Evolutionary conservation across 2,888 invertebrate species (phyloP).

Genomic region (Papilio protenor): DNA sequence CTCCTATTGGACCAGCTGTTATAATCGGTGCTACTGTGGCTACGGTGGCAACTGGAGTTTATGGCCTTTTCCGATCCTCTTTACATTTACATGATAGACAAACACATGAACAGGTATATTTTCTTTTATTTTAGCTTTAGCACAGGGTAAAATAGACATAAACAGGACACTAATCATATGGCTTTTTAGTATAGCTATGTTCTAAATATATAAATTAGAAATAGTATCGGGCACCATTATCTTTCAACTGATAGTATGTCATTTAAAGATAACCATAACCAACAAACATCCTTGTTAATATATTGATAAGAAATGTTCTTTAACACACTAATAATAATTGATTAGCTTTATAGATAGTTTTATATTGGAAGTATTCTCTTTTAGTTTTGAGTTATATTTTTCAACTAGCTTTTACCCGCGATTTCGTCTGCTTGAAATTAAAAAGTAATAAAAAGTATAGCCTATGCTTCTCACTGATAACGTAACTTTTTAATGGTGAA

Average conservation of each 20-base stretch:
- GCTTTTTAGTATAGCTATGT: not conserved
- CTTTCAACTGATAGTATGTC: slow-evolving; percentile 2
- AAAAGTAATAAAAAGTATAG: too few relatives aligned
- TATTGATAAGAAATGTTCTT: not conserved
- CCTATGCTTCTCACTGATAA: too few relatives aligned
- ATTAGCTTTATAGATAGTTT: not conserved
- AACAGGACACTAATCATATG: not conserved
- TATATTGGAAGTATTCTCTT: not conserved
- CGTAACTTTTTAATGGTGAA: too few relatives aligned
- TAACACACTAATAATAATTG: not conserved
- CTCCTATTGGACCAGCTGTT: slow-evolving; percentile 79
- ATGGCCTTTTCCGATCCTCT: slow-evolving; percentile 80
- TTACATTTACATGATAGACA: slow-evolving; percentile 77
- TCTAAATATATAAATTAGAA: not conserved
- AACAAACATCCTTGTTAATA: not conserved
- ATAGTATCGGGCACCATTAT: not conserved
- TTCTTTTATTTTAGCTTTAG: not conserved
- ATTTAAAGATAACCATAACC: not conserved
- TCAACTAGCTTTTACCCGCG: too few relatives aligned
- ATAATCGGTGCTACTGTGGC: slow-evolving; percentile 77
- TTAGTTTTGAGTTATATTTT: too few relatives aligned
- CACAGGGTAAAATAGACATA: not conserved
- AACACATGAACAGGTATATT: slow-evolving; percentile 78
- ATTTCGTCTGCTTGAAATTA: too few relatives aligned
- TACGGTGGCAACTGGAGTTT: slow-evolving; percentile 77